Evolutionary conservation across 2,797 vertebrate species (phyloP).

Genomic region (Lophius americanus): DNA sequence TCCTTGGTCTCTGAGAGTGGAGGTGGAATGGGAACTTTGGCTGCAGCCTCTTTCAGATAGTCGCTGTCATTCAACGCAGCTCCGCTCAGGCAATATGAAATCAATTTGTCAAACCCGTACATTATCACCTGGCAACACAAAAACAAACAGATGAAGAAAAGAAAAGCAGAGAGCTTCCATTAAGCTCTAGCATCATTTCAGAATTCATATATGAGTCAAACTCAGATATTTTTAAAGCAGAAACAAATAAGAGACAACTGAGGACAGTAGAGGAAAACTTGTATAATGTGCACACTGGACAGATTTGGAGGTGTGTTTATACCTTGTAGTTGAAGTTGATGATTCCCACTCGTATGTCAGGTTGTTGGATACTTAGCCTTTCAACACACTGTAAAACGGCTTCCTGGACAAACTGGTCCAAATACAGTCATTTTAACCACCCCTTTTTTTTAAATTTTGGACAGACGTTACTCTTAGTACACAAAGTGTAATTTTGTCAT

Average conservation of each 20-base stretch:
- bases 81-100: slow-evolving; percentile 47
- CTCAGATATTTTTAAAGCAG: background rate
- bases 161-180: background rate
- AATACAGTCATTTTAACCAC: slow-evolving; percentile 13
- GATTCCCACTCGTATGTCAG: slow-evolving; percentile 69
- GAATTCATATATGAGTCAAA: background rate
- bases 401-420: slow-evolving; percentile 76
- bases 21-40: slow-evolving; percentile 65
- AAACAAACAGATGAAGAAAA: background rate
- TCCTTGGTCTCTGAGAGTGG: slow-evolving; percentile 69
- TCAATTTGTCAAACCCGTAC: slow-evolving; percentile 61
- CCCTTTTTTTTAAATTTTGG: background rate
- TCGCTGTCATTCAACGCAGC: slow-evolving; percentile 61
- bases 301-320: background rate
- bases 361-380: slow-evolving; percentile 62
- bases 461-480: background rate
- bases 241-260: background rate
- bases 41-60: slow-evolving; percentile 63
- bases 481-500: background rate
- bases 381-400: slow-evolving; percentile 73
- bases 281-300: background rate
- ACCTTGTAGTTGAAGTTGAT: slow-evolving; percentile 81
- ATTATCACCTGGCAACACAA: slow-evolving; percentile 69
- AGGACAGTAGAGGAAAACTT: background rate
- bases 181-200: background rate